These are phyloP conservation scores for Candoia aspera DNA, from an alignment of 2,113 vertebrate species.

Conservation along the genomic window DNA sequence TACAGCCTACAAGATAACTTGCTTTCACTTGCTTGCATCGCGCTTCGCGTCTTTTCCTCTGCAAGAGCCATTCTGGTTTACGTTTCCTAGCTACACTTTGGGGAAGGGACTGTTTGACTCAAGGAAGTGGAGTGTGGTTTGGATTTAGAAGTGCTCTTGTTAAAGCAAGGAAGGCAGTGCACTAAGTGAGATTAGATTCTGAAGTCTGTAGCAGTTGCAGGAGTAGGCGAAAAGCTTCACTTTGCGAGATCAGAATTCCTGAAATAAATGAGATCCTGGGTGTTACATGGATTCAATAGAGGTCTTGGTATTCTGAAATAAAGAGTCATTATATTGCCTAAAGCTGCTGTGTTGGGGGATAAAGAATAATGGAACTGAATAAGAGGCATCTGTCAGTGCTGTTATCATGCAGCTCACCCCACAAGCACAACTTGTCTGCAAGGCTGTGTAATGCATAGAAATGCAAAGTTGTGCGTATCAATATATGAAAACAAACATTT, in stretches of 20 bases:
- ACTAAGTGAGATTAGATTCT: not conserved
- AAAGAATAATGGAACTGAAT: conserved; percentile 26
- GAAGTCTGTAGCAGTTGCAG: not conserved
- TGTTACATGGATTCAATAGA: conserved; percentile 3
- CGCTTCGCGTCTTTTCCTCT: not conserved
- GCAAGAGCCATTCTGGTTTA: not conserved
- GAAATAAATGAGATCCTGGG: conserved; percentile 25
- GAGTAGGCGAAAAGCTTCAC: not conserved
- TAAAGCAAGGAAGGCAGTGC: not conserved
- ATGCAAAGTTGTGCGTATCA: not conserved
- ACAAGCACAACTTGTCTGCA: conserved; percentile 1
- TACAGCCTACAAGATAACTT: not conserved
- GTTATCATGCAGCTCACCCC: not conserved
- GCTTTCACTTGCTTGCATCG: not conserved
- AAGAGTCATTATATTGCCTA: conserved; percentile 23
- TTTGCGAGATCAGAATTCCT: conserved; percentile 16
- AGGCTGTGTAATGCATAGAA: not conserved
- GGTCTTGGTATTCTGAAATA: conserved; percentile 33
- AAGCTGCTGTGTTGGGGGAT: not conserved
- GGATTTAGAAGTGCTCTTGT: not conserved
- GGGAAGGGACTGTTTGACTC: not conserved
- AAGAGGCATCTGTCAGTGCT: conserved; percentile 15
- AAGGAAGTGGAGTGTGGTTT: not conserved
- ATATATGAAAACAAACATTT: not conserved
- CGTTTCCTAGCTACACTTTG: not conserved